Evolutionary conservation across 92 coral and sea anemone genomes (phyloP).

Genomic region (Epizoanthus illoricatus): DNA sequence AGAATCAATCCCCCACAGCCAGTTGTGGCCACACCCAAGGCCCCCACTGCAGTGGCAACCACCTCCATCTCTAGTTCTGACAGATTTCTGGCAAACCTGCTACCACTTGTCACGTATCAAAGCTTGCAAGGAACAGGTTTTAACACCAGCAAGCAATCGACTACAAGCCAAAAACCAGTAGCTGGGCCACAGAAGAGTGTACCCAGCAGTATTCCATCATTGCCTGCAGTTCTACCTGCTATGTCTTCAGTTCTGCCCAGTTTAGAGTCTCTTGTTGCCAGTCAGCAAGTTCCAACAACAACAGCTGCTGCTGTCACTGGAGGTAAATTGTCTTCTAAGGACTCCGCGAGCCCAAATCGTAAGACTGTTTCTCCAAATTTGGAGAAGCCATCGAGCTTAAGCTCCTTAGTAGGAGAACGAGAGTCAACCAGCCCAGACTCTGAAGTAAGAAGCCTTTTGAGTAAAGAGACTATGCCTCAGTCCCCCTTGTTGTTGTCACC

Average conservation of each 20-base stretch:
- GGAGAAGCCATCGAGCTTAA: background rate
- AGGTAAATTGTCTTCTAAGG: background rate
- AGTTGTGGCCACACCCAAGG: conserved; percentile 20
- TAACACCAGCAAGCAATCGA: background rate
- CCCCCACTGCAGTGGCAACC: background rate
- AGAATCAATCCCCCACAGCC: conserved; percentile 32
- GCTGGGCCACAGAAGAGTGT: background rate
- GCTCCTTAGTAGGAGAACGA: conserved; percentile 8
- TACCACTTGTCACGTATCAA: conserved; percentile 30
- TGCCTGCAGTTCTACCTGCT: background rate
- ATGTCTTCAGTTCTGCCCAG: conserved; percentile 11
- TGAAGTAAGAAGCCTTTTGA: conserved; percentile 76
- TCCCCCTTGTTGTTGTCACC: conserved; percentile 80
- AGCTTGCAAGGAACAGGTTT: conserved; percentile 26
- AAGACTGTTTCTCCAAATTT: background rate
- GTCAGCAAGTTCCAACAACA: conserved; percentile 5
- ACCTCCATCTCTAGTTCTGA: conserved; percentile 11
- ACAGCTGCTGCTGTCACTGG: background rate
- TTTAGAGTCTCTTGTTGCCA: conserved; percentile 15
- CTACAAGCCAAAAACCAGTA: background rate
- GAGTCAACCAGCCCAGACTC: conserved; percentile 67
- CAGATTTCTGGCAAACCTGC: conserved; percentile 24
- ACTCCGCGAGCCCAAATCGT: background rate
- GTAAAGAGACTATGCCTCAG: conserved; percentile 74
- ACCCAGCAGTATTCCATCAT: background rate